Conservation (phyloP, 1,140 invertebrate genomes). For the Heliconius nattereri region DNA sequence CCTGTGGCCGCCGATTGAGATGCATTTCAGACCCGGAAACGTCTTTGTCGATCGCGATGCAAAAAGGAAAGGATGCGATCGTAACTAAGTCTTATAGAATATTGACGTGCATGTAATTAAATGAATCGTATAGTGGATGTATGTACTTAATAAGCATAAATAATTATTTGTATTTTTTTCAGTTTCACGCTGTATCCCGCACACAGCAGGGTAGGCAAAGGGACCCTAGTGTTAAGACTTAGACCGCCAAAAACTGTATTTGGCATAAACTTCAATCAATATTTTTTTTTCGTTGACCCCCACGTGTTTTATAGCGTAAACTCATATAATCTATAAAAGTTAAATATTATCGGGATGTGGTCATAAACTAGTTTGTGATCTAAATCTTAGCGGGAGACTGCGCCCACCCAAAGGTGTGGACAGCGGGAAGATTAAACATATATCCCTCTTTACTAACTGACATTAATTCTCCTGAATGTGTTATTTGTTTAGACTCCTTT, state of each 20-base stretch:
- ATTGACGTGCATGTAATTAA: conserved; percentile 35
- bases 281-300: too few relatives aligned
- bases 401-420: conserved; percentile 71
- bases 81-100: conserved; percentile 35
- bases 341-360: conserved; percentile 47
- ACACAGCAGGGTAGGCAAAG: too few relatives aligned
- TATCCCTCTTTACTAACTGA: conserved; percentile 31
- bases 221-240: too few relatives aligned
- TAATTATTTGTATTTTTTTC: background rate
- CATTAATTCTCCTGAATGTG: conserved; percentile 61
- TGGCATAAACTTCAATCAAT: too few relatives aligned
- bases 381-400: conserved; percentile 57
- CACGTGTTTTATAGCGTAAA: background rate
- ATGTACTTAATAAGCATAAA: background rate
- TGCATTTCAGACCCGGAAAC: conserved; percentile 70
- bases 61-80: conserved; percentile 63
- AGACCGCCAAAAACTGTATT: too few relatives aligned
- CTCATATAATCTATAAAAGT: background rate
- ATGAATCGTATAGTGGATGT: conserved; percentile 20
- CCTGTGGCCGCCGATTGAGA: conserved; percentile 63
- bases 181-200: too few relatives aligned
- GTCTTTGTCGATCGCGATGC: conserved; percentile 54
- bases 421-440: conserved; percentile 48
- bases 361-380: conserved; percentile 57
- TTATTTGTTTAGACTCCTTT: conserved; percentile 60